Conservation (phyloP, 1,140 invertebrate species). For the Paraescarpia echinospica region DNA sequence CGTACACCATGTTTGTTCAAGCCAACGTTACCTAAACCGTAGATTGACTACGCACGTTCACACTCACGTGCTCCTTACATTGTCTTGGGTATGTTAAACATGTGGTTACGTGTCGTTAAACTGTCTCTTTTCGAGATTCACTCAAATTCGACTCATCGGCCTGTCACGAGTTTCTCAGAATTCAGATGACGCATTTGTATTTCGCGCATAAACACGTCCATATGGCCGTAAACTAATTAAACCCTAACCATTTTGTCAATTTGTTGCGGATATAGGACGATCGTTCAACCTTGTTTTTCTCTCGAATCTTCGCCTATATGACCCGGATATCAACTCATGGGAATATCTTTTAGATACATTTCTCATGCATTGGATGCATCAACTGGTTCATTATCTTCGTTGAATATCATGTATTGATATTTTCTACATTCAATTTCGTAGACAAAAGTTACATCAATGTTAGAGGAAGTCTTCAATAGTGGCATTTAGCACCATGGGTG, state of each 20-base stretch:
- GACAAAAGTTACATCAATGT: no score
- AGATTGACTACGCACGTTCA: not conserved
- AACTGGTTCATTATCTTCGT: no score
- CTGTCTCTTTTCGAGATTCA: not conserved
- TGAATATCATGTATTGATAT: no score
- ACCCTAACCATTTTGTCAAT: not conserved
- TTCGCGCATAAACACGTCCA: not conserved
- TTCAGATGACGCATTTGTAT: not conserved
- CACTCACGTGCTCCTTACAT: not conserved
- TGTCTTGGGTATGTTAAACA: not conserved
- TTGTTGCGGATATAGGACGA: not conserved
- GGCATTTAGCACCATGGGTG: no score
- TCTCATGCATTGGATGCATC: no score
- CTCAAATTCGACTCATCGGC: not conserved
- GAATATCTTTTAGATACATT: no score
- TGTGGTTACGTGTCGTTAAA: not conserved
- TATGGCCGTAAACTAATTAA: not conserved
- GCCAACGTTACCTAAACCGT: not conserved
- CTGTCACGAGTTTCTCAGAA: not conserved
- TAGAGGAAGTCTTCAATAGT: no score
- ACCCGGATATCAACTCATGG: no score
- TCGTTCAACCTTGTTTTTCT: not conserved
- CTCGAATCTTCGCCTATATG: not conserved
- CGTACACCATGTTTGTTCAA: not conserved
- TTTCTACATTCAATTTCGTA: no score